Evolutionary conservation across 2,888 invertebrate genomes (phyloP).

Genomic region (Eristalis tenax): DNA sequence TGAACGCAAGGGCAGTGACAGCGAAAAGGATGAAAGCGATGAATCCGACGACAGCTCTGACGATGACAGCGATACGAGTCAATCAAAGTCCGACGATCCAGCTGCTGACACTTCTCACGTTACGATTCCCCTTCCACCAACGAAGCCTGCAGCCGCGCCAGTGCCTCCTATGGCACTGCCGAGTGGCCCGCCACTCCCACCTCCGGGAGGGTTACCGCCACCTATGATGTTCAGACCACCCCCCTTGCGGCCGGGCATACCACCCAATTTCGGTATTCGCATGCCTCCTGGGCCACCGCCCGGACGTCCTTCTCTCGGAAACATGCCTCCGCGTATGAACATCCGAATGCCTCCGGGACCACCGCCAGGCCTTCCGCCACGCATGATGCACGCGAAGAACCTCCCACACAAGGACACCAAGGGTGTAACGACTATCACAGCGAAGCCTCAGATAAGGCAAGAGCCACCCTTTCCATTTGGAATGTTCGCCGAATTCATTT

Average conservation of each 20-base stretch:
- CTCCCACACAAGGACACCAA: constrained; percentile 86
- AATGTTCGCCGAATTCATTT: neutral
- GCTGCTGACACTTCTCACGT: constrained; percentile 51
- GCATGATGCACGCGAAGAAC: constrained; percentile 87
- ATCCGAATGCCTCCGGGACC: constrained; percentile 86
- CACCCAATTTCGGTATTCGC: constrained; percentile 78
- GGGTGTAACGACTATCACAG: constrained; percentile 93
- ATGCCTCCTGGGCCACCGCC: constrained; percentile 82
- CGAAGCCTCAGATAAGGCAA: constrained; percentile 95
- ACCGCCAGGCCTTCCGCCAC: constrained; percentile 84
- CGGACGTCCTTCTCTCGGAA: constrained; percentile 83
- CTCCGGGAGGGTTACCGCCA: constrained; percentile 82
- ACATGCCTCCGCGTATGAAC: constrained; percentile 84
- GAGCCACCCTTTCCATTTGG: neutral
- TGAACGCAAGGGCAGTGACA: constrained; percentile 77
- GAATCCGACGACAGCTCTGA: constrained; percentile 72
- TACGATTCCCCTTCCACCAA: constrained; percentile 76
- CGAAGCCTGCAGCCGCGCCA: constrained; percentile 66
- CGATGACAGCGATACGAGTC: constrained; percentile 62
- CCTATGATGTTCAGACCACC: constrained; percentile 84
- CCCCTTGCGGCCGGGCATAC: constrained; percentile 82
- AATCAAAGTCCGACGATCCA: constrained; percentile 60
- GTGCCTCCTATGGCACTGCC: constrained; percentile 77
- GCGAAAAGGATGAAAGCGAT: constrained; percentile 67
- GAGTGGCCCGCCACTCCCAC: constrained; percentile 82